These are phyloP conservation scores for Peromyscus eremicus DNA, from an alignment of 2,797 vertebrate genomes.

Conservation along the genomic window DNA sequence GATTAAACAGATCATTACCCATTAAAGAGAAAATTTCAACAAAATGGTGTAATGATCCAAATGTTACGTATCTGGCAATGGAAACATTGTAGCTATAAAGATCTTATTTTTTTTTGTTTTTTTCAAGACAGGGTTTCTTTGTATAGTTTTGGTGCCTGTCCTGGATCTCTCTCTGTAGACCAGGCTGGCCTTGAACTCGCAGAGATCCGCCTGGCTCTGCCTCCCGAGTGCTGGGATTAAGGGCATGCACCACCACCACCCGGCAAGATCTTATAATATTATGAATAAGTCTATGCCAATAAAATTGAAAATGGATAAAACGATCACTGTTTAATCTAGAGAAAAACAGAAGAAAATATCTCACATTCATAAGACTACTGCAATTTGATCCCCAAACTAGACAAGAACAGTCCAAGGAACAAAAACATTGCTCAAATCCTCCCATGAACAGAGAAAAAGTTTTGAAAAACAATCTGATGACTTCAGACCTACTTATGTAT, in stretches of 20 bases:
- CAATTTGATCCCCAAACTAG: conserved; percentile 7
- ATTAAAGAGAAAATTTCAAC: neutral
- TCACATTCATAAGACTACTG: neutral
- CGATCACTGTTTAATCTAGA: neutral
- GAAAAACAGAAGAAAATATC: neutral
- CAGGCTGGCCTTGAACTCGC: too few species aligned
- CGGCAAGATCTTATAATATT: neutral
- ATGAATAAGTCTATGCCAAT: neutral
- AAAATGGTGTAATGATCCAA: neutral
- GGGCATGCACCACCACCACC: too few species aligned
- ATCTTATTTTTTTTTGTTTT: neutral
- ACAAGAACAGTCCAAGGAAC: conserved; percentile 10
- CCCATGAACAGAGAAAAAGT: neutral
- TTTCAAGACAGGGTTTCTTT: too few species aligned
- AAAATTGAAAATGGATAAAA: neutral
- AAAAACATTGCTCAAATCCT: conserved; percentile 19
- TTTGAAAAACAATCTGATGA: neutral
- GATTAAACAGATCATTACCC: neutral
- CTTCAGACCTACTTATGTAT: neutral
- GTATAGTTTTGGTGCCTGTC: too few species aligned
- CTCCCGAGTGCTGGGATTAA: too few species aligned
- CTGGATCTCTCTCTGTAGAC: too few species aligned
- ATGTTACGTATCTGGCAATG: neutral
- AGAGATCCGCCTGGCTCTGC: too few species aligned
- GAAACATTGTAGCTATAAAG: neutral